Base-by-base conservation (phyloP, 2,797 vertebrate species). In the Chiloscyllium punctatum region DNA sequence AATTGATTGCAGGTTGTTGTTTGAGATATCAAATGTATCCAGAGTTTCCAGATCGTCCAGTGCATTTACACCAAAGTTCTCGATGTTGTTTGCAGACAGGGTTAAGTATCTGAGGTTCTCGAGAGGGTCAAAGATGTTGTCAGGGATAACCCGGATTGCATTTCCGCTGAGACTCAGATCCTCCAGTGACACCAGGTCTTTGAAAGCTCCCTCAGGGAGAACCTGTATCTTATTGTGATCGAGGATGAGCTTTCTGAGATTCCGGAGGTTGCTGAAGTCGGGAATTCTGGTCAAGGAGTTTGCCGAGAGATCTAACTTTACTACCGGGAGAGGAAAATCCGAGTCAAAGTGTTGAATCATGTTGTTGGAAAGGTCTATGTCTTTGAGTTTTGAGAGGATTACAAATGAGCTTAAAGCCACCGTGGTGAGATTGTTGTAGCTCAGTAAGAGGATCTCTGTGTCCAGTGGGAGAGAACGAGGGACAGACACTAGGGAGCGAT, bases 161-260 rank as follows among this genome's bases (percentile, higher is more conserved):
- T 97, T 97, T 51, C 95, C 71, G 0, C 68, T 95, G 69, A 97
- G 95, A 77, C 95, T 95, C 95, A 97, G 96, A 13, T 96, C 92
- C 0, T 96, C 87, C 66, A 97, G 96, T 0, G 21, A 2, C 3
- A 15, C 8, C 69, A 97, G 95, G 21, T 95, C 96, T 0, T 8
- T 69, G 68, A 97, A 96, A 18, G 87, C 62, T 0, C 1, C 23
- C 4, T 86, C 30, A 4, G 96, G 95, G 88, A 97, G n/a, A 0
- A 33, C 95, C 15, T n/a, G 0, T 96, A 97, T 96, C 23, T 33
- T 3, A 92, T 97, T 97, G 84, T 94, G 96, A 57, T 97, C 97
- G 21, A 96, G 48, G 0, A 96, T 96, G 25, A 97, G 96, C 1
- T 27, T 82, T 0, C 0, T 95, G 94, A 97, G 96, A 0, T 62